Conservation (phyloP, 2,113 vertebrate genomes). For the Sorex araneus region DNA sequence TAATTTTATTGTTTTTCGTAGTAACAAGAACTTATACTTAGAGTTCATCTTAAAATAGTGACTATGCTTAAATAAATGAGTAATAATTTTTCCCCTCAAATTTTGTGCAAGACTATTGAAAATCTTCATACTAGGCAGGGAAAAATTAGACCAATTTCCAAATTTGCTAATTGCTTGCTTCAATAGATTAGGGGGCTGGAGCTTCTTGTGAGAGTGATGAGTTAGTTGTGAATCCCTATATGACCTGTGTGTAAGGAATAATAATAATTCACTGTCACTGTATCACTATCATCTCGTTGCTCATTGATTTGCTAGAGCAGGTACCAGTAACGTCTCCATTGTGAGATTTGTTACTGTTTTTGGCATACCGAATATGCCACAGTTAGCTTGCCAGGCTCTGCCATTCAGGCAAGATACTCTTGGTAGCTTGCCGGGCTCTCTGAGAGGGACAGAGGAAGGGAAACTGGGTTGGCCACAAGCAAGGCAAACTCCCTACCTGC, state of each 20-base stretch:
- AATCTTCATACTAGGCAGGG: constrained; percentile 19
- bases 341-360: no score
- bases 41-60: constrained; percentile 4
- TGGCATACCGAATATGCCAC: no score
- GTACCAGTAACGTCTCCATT: no score
- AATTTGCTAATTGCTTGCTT: constrained; percentile 75
- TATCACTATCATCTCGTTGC: no score
- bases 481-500: no score
- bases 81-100: constrained; percentile 65
- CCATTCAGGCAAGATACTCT: no score
- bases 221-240: constrained; percentile 85
- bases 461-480: no score
- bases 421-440: no score
- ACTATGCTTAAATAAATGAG: constrained; percentile 8
- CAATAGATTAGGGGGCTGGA: constrained; percentile 76
- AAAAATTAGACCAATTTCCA: constrained; percentile 72
- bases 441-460: no score
- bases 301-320: no score
- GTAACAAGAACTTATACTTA: constrained; percentile 47
- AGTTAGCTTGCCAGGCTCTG: no score
- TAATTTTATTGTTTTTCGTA: constrained; percentile 30
- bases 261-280: constrained; percentile 1
- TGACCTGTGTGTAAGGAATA: constrained; percentile 66
- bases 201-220: constrained; percentile 83
- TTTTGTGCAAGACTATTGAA: constrained; percentile 51